Evolutionary conservation across 2,888 invertebrate species (phyloP).

Genomic region (Bursaphelenchus okinawaensis): DNA sequence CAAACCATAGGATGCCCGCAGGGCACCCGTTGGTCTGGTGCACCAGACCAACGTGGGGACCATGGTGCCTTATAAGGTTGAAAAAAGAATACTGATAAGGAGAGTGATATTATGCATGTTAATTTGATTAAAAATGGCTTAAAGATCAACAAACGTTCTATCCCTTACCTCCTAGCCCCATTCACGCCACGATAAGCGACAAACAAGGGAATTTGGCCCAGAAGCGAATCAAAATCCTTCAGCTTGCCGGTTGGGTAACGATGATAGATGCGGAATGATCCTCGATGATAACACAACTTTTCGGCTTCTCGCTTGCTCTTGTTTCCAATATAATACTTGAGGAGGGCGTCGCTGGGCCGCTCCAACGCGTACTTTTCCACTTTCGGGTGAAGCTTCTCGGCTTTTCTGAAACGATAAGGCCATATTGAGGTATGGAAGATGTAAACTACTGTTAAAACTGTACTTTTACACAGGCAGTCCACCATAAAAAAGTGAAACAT

Average conservation of each 20-base stretch:
- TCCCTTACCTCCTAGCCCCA: background rate
- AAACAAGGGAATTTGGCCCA: background rate
- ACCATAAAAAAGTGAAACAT: too few relatives aligned
- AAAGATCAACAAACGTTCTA: too few relatives aligned
- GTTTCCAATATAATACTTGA: background rate
- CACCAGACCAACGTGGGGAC: too few relatives aligned
- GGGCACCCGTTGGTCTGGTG: too few relatives aligned
- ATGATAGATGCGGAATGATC: background rate
- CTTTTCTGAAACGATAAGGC: background rate
- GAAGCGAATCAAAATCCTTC: background rate
- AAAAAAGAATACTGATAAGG: too few relatives aligned
- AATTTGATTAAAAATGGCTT: too few relatives aligned
- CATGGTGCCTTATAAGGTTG: too few relatives aligned
- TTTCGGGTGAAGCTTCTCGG: background rate
- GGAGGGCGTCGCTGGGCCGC: background rate
- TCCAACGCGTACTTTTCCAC: background rate
- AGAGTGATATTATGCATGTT: too few relatives aligned
- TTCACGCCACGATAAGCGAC: background rate
- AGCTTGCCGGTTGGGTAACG: background rate
- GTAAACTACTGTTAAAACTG: too few relatives aligned
- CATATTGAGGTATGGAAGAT: too few relatives aligned
- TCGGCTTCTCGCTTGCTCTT: background rate
- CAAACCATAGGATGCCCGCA: too few relatives aligned
- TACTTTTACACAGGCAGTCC: too few relatives aligned
- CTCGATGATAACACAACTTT: background rate